These are phyloP conservation scores for Numenius phaeopus DNA, from an alignment of 2,797 vertebrate genomes.

Conservation along the genomic window DNA sequence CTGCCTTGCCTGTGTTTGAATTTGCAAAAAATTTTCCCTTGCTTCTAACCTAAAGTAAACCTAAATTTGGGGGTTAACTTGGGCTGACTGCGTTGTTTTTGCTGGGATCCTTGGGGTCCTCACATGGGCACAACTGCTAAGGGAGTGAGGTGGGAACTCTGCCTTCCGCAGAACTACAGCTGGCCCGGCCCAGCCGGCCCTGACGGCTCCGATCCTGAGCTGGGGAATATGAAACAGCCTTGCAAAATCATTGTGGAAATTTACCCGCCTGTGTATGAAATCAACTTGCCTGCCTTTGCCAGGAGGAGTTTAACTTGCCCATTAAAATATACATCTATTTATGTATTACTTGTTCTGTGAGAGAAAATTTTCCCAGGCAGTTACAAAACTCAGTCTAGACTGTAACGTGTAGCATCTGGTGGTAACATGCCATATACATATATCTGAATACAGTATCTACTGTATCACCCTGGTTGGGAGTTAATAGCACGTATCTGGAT, in stretches of 20 bases:
- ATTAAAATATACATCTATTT: conserved; percentile 74
- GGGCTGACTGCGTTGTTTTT: not conserved
- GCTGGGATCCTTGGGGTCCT: not conserved
- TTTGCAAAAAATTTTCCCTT: not conserved
- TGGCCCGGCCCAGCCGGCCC: not conserved
- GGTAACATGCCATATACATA: conserved; percentile 57
- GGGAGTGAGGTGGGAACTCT: not conserved
- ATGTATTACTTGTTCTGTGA: conserved; percentile 69
- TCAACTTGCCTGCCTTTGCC: conserved; percentile 63
- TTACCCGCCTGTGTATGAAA: conserved; percentile 69
- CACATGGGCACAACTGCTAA: accelerated
- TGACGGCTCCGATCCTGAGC: not conserved
- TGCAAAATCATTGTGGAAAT: conserved; percentile 74
- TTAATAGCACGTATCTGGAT: not conserved
- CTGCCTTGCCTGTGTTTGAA: not conserved
- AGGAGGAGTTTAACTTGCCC: conserved; percentile 70
- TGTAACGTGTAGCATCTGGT: conserved; percentile 69
- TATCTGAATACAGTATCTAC: conserved; percentile 58
- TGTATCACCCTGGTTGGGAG: not conserved
- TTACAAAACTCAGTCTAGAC: conserved; percentile 77
- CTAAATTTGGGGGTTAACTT: not conserved
- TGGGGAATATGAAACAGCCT: conserved; percentile 54
- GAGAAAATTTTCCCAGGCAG: conserved; percentile 72
- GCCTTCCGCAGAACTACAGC: not conserved
- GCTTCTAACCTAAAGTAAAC: not conserved